Evolutionary conservation across 2,797 vertebrate species (phyloP), one percentile per base, ranked within the genome.

Genomic region (Acanthis flammea): DNA sequence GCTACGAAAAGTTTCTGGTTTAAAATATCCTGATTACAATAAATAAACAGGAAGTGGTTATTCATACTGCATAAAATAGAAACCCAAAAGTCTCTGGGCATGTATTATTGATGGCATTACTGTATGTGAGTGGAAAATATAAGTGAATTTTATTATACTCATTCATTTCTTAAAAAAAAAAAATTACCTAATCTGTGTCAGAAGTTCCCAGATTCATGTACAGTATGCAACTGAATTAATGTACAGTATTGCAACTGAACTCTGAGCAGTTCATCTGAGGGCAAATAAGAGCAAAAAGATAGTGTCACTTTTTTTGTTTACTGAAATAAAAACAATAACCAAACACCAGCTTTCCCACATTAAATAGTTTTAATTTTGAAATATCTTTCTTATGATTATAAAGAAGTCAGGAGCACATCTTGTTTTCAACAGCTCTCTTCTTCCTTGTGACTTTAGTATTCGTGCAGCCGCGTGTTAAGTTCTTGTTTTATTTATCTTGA

Each of bases 401-500:
- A 14, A 74, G 41, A 78, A 27, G 4, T 33, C 15, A n/a, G 37
- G 51, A 75, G 11, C 3, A 44, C 8, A 25, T 12, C 18, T 55
- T 61, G 2, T 41, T 89, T 87, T 83, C 25, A 51, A n/a, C 8
- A 58, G 8, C 7, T 78, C 17, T 83, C 5, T 50, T 90, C 27
- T 28, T 44, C 21, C 17, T 72, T 50, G 9, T 53, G 42, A 5
- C n/a, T 75, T 77, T 31, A 30, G 2, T 31, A 35, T 33, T 68
- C 8, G 4, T 22, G 8, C 3, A 65, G 6, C 4, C 0, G 0
- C 31, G 10, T 7, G 2, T 4, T 71, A 24, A 3, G 12, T 73
- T 70, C 25, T 88, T 67, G 31, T 73, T 77, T 60, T 28, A 16
- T 42, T 68, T 71, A 7, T n/a, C 5, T 72, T 62, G 44, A 75